Base-by-base conservation (phyloP, 1,140 invertebrate genomes). In the Saccostrea cuccullata region DNA sequence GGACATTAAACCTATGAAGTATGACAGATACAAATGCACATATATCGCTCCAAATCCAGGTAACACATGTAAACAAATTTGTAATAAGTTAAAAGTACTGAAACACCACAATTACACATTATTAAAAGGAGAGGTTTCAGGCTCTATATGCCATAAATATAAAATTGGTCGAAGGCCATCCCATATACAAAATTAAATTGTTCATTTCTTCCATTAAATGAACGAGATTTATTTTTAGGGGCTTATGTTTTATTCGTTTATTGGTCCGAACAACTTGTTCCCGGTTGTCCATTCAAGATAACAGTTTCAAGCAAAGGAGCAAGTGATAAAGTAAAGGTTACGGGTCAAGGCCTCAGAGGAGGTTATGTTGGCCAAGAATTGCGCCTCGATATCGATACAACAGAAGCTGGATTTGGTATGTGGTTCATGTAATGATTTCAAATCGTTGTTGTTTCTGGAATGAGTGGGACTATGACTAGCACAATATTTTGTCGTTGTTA, bases 321-420 rank as follows among this genome's bases (percentile, higher is more conserved):
- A 91, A 96, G 97, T 0, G 96, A 95, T 12, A 96, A 98, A 93
- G 98, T 99, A 11, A 96, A 98, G 84, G 98, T 98, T 91, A 98
- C 98, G 0, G 98, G 98, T 6, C 97, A 98, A 91, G 98, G 98
- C 13, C 95, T 99, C 3, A 97, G 97, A 60, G 97, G 98, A 87
- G 98, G 98, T 47, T 97, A 98, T 82, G 97, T 99, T 0, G 98
- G 98, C 12, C 97, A 98, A 91, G 98, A 99, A 94, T 98, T 99
- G 67, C 97, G 98, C 90, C 98, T 98, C 84, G 98, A 98, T 95
- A 99, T 99, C 91, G 98, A 99, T 94, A 99, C 98, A 0, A 96
- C 98, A 87, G 96, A 98, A 91, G 98, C 99, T n/a, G 98, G 98
- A 23, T 98, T 98, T 64, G 94, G 94, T 93, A 91, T 85, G 70